Evolutionary conservation across 1,140 invertebrate species (phyloP), one percentile per base, ranked within the genome.

Genomic region (Gryon sp.): DNA sequence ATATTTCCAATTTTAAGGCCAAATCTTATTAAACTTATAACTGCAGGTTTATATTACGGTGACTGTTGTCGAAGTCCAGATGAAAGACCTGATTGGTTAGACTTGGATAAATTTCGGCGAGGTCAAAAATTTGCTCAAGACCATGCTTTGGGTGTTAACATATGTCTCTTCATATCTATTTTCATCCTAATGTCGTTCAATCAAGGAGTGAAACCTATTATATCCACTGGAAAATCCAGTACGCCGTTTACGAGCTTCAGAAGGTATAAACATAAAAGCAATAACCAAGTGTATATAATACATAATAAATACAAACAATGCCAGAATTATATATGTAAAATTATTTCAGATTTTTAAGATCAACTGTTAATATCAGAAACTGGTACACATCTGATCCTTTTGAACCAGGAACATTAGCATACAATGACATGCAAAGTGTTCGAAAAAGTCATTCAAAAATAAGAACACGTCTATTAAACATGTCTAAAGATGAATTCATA

Each of bases 101-200:
- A 85, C 11, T 79, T 81, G 32, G 79, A 81, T 0, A 87, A 87
- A 16, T 87, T 87, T 84, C 82, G 38, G 73, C 92, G 93, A 20
- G 94, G 92, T 1, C 93, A 94, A 76, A 80, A 87, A 5, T 94
- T 93, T 78, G 93, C 91, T 26, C 80, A 82, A 32, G 87, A 91
- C 43, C 90, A 94, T 79, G 88, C 90, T 19, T 92, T 92, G 75
- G 84, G 89, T 1, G 80, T 94, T 26, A 89, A 90, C 9, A 88
- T 90, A 0, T 87, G 90, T 0, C 92, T 92, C 86, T 41, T 94
- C 11, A 60, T 91, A 9, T 92, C 93, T 0, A 85, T 95, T 0
- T 82, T 94, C 9, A 83, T 89, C 0, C 86, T 94, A 4, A 88
- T 95, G 15, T 87, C 91, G 0, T 89, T 93, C 12, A 91, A 92